Percentiles rank a stretch among this genome's conserved stretches.
Conservation (phyloP, 2,888 invertebrate genomes). For the Euproctis similis region DNA sequence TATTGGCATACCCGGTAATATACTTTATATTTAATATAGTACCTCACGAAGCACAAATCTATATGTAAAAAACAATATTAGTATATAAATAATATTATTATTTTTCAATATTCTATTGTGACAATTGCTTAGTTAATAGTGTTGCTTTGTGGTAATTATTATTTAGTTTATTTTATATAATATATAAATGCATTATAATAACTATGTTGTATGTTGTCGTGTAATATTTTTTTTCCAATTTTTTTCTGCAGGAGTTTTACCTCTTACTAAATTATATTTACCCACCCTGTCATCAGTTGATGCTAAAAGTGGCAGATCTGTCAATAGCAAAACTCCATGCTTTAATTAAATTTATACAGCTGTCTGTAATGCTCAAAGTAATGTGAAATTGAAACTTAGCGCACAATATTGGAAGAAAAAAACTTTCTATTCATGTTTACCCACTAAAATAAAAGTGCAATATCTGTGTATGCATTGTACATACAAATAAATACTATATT, state of each 20-base stretch:
- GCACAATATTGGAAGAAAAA: conserved; percentile 73
- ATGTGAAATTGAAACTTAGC: conserved; percentile 72
- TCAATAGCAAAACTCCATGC: conserved; percentile 74
- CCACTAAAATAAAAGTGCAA: conserved; percentile 63
- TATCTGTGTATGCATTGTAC: conserved; percentile 64
- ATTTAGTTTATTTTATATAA: conserved; percentile 65
- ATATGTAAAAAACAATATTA: too few relatives aligned
- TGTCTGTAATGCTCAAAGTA: conserved; percentile 72
- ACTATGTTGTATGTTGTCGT: conserved; percentile 72
- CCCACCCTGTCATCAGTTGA: too few relatives aligned
- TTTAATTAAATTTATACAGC: conserved; percentile 65
- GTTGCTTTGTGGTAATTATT: conserved; percentile 73
- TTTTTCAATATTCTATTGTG: conserved; percentile 66
- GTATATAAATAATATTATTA: conserved; percentile 38
- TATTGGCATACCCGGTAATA: conserved; percentile 64
- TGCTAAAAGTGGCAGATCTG: conserved; percentile 51
- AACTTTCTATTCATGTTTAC: conserved; percentile 62
- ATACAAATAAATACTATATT: conserved; percentile 55
- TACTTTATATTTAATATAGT: conserved; percentile 39
- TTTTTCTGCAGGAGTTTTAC: too few relatives aligned
- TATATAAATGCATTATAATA: conserved; percentile 59
- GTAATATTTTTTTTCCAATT: conserved; percentile 45
- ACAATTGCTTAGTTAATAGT: conserved; percentile 70
- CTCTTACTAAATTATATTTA: too few relatives aligned
- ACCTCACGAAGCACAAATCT: conserved; percentile 51